Base-by-base conservation (phyloP, 1,140 invertebrate species). In the Patella vulgata region DNA sequence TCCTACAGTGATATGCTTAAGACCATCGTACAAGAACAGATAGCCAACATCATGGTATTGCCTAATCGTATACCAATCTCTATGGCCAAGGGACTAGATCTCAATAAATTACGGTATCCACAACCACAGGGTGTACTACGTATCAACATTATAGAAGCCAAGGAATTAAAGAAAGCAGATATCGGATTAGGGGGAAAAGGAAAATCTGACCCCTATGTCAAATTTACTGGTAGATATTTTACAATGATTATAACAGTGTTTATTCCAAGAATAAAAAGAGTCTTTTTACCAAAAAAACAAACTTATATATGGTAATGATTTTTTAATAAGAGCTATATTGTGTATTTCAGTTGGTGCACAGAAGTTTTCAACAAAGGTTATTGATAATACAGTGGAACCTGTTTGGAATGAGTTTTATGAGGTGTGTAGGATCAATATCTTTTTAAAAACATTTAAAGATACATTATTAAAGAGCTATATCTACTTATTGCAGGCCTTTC, bases 151-250 rank as follows among this genome's bases (percentile, higher is more conserved):
- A 89, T 96, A 1, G 92, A 96, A 88, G 96, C 93, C n/a, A 92
- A 93, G 81, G 91, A 97, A 84, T 85, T 98, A 1, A 94, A 94
- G 89, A 96, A 85, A 75, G 80, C 84, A 40, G 87, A 88, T 70
- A 74, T 97, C 65, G 89, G 92, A 44, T 86, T 98, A 74, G 83
- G 97, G 62, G 94, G 95, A 77, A 95, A 95, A 86, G 78, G 77
- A 19, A 97, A 97, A 85, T 96, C 94, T 3, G 96, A 98, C 87
- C 96, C 96, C 3, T 98, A 98, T 84, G 91, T 91, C 27, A 89
- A 96, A 51, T 46, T 81, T 43, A 74, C 58, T 68, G 78, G 84
- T 84, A 62, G 62, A 54, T 70, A 25, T 12, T 21, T 21, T 28
- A n/a, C n/a, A n/a, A n/a, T 23, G 42, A 17, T 44, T 46, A 42